Base-by-base conservation (phyloP, 2,888 invertebrate genomes). In the Heliconius ismenius region DNA sequence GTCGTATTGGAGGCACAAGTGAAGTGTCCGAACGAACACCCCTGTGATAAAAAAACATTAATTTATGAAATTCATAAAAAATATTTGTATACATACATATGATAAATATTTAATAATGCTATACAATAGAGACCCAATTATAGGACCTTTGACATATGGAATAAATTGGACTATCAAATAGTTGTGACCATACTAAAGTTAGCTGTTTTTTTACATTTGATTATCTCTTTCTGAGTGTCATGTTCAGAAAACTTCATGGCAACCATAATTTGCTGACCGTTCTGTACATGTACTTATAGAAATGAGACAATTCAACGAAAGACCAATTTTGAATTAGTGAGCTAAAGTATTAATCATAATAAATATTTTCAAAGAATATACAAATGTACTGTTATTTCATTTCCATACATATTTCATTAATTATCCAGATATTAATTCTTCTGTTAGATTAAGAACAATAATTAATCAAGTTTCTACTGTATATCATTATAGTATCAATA, bases 1-100 rank as follows among this genome's bases (percentile, higher is more conserved):
- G 99, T 67, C 99, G 95, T 79, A 99, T 99, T 2, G 99, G 99
- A 70, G 99, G 97, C 74, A 98, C 97, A 81, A 99, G 90, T 18
- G 98, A 98, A 15, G 98, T 96, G 92, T 99, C 99, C 81, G 97
- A 97, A 78, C 98, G 95, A 18, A 97, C 95, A 74, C 97, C 96
- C 82, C 98, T 97, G 91, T 79, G 90, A 63, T 3, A 63, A 43
- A 43, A 43, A 39, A 63, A 73, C 39, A 24, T 62, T 6, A 6
- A 39, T 4, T 24, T 39, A 62, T 62, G 13, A 26, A 26, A 69
- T 49, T 39, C 11, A 10, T 21, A 63, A 21, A 32, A 21, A 63
- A 54, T 21, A 21, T 21, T 18, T 18, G 3, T 32, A 32, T 4
- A 28, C 32, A 63, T 63, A 18, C 7, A 18, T 15, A 28, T 28